Base-by-base conservation (phyloP, 2,888 invertebrate genomes). In the Chrysolina americana region DNA sequence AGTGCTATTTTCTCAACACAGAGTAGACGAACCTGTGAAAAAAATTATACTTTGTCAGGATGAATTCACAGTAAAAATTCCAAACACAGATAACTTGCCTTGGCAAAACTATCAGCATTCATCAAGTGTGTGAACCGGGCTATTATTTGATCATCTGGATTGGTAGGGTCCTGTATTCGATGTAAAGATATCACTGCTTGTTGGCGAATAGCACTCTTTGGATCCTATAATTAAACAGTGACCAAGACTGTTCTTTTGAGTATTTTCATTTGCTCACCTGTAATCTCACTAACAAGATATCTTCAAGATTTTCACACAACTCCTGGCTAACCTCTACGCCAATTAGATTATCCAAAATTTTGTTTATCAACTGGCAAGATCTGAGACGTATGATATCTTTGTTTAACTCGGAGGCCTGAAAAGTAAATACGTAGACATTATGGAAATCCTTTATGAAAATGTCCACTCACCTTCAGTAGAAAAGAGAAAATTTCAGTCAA, bases 141-240 rank as follows among this genome's bases (percentile, higher is more conserved):
- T 0, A 95, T 93, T 0, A 97, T 93, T 1, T 91, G 92, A 86
- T 97, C 96, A 44, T 93, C 90, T 0, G 91, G 90, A 83, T 95
- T 92, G 65, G 89, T 89, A 0, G 96, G 95, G 81, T 95, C 93
- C 87, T 97, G 97, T 0, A 97, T 89, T 5, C 96, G 90, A 71
- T 94, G 92, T 53, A 97, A 88, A 0, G 96, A 95, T 41, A 92
- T 87, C 0, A 96, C 93, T 0, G 96, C 96, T 81, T 96, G 93
- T 47, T 93, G 92, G 21, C 97, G 90, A 3, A 97, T 94, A 66
- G 92, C 91, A 0, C 94, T 91, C 62, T 94, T 92, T 10, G 92
- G 91, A 84, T 97, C 97, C 89, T 94, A 71, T 62, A 79, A 80
- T 66, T 17, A 21, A 11, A 53, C 13, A 13, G 13, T 19, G 19